These are phyloP conservation scores for Knipowitschia caucasica DNA, from an alignment of 2,797 vertebrate genomes.

Conservation along the genomic window DNA sequence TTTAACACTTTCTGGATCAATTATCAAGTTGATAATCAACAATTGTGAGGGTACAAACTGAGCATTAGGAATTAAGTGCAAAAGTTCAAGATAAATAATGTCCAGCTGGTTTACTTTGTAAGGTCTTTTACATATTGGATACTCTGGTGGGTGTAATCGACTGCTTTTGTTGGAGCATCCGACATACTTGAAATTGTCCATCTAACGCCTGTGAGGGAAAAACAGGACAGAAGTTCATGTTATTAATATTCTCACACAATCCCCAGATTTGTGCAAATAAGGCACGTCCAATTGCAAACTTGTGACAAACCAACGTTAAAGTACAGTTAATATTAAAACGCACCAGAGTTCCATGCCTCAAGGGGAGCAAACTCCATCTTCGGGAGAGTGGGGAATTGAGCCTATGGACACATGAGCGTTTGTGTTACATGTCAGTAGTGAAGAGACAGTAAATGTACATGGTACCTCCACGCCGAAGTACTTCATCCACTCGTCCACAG, in stretches of 20 bases:
- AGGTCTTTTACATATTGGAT: constrained; percentile 85
- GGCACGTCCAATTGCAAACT: constrained; percentile 1
- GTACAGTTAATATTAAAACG: constrained; percentile 27
- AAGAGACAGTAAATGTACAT: not conserved
- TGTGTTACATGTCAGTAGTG: not conserved
- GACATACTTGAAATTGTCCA: constrained; percentile 82
- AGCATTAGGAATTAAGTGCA: constrained; percentile 47
- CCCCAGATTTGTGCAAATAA: not conserved
- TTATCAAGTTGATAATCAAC: constrained; percentile 19
- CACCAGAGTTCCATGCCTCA: constrained; percentile 90
- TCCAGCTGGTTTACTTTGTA: constrained; percentile 72
- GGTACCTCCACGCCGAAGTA: constrained; percentile 86
- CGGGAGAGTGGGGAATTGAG: constrained; percentile 83
- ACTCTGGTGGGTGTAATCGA: constrained; percentile 78
- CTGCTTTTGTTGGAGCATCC: constrained; percentile 78
- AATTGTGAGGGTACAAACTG: constrained; percentile 28
- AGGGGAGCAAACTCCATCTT: constrained; percentile 83
- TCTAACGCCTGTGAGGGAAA: constrained; percentile 79
- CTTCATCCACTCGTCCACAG: constrained; percentile 84
- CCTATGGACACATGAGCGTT: constrained; percentile 23
- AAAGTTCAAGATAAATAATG: constrained; percentile 43
- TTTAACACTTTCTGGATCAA: constrained; percentile 10
- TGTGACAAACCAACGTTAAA: constrained; percentile 1
- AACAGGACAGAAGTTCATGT: constrained; percentile 2
- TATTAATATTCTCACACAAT: not conserved